Conservation (phyloP, 2,113 vertebrate genomes). For the Pomatostomus ruficeps region DNA sequence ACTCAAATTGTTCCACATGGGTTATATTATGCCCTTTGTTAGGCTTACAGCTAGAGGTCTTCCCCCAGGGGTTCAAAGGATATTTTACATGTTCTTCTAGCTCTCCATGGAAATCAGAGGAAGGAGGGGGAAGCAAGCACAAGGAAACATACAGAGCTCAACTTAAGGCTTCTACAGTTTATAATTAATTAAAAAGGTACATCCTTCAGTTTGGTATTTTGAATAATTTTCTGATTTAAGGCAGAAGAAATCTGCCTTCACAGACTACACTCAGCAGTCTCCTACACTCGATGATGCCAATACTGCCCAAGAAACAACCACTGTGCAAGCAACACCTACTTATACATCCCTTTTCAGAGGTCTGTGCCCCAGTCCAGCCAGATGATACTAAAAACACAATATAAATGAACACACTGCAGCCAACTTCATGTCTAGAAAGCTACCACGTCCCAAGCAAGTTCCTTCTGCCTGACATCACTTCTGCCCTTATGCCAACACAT, state of each 20-base stretch:
- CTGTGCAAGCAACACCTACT: not conserved
- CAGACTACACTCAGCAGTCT: not conserved
- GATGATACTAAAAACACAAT: not conserved
- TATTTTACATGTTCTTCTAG: not conserved
- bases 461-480: not conserved
- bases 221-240: not conserved
- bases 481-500: not conserved
- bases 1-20: not conserved
- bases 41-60: not conserved
- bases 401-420: not conserved
- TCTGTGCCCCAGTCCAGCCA: not conserved
- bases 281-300: not conserved
- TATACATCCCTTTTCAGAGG: not conserved
- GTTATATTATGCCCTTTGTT: not conserved
- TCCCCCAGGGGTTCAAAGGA: not conserved
- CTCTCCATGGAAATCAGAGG: not conserved
- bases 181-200: not conserved
- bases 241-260: not conserved
- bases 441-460: not conserved
- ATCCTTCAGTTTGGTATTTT: not conserved
- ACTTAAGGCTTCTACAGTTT: not conserved
- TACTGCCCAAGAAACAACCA: not conserved
- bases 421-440: not conserved
- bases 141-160: not conserved
- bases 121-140: not conserved